Base-by-base conservation (phyloP, 2,797 vertebrate species). In the Chelonia mydas region DNA sequence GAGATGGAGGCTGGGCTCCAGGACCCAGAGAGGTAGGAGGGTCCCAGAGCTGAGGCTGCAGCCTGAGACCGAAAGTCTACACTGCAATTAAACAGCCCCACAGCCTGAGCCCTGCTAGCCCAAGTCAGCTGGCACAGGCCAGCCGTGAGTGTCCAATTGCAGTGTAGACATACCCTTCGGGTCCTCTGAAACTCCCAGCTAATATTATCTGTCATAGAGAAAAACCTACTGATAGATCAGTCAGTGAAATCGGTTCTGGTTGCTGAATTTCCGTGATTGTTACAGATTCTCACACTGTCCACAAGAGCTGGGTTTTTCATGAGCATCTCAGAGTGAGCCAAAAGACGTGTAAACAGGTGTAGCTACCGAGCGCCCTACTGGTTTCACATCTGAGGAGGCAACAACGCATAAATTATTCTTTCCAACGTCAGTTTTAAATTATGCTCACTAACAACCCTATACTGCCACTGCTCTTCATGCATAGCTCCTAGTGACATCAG, bases 341-440 rank as follows among this genome's bases (percentile, higher is more conserved):
- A 96, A 95, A 96, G 94, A 95, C 87, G 76, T 96, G 91, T 95
- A 87, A 96, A 96, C 95, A 97, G 97, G 96, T 97, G 96, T 97
- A 96, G 87, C 90, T 95, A 88, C 91, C 95, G 92, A 95, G 92
- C 93, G 96, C 92, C 96, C 95, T 95, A 95, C 93, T 95, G 93
- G 77, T 93, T 93, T 95, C 96, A 97, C 96, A 97, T 97, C 95
- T 97, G 93, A 97, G 95, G 91, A 97, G 94, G 76, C 81, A 95
- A 93, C 87, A 82, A 80, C 84, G 57, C 93, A 93, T 95, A 97
- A 97, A 97, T 96, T 93, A 97, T 94, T 82, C 86, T 95, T 95
- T 96, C 92, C 93, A 94, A 97, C 90, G 82, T 96, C 90, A 94
- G 80, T 97, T 97, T 97, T 97, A 97, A 97, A 96, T 97, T 97